These are phyloP conservation scores for Agraylea sexmaculata DNA, from an alignment of 1,140 invertebrate genomes.

Conservation along the genomic window DNA sequence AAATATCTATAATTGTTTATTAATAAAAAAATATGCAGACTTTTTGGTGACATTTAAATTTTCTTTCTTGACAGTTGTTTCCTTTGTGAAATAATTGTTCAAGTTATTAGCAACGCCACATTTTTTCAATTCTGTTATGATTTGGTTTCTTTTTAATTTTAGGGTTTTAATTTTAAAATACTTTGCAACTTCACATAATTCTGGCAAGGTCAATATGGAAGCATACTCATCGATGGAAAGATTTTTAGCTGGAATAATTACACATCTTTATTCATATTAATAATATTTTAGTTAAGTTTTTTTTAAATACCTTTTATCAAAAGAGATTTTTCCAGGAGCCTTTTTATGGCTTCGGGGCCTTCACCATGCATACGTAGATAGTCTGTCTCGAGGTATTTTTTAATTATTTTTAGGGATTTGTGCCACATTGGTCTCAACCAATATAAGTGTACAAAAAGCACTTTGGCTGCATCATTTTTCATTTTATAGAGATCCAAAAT, in stretches of 20 bases:
- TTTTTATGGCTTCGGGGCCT: not conserved
- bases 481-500: slow-evolving; percentile 7
- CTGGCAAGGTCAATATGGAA: slow-evolving; percentile 2
- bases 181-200: slow-evolving; percentile 10
- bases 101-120: slow-evolving; percentile 7
- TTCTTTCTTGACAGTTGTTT: slow-evolving; percentile 7
- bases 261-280: not conserved
- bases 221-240: slow-evolving; percentile 15
- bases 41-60: too few relatives aligned
- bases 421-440: slow-evolving; percentile 19
- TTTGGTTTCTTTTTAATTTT: slow-evolving; percentile 1
- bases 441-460: slow-evolving; percentile 12
- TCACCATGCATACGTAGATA: not conserved
- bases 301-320: slow-evolving; percentile 10
- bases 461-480: slow-evolving; percentile 4
- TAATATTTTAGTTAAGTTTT: not conserved
- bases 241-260: slow-evolving; percentile 2
- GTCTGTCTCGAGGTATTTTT: slow-evolving; percentile 9
- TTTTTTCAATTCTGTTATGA: slow-evolving; percentile 7
- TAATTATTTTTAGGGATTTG: slow-evolving; percentile 6
- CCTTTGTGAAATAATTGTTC: not conserved
- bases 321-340: slow-evolving; percentile 5
- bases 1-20: slow-evolving; percentile 5
- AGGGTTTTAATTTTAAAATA: slow-evolving; percentile 12
- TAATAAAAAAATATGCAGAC: slow-evolving; percentile 11